Base-by-base conservation (phyloP, 30 jellyfish, hydroid and myxozoan genomes). In the Cassiopea xamachana region DNA sequence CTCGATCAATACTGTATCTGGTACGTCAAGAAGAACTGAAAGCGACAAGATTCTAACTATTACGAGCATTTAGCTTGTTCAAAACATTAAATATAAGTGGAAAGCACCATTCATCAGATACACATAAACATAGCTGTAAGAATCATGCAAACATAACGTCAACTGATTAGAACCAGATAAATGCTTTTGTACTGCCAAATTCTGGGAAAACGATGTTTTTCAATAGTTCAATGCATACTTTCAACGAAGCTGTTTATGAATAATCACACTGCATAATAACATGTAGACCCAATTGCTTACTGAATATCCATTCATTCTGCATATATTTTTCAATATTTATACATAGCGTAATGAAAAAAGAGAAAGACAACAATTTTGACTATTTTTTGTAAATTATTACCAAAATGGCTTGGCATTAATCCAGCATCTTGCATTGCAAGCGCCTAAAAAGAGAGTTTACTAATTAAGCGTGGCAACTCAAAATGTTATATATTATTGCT, bases 391-490 rank as follows among this genome's bases (percentile, higher is more conserved):
- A 13, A 64, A 64, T 64, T 14, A 13, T 64, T 87, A 96, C 99
- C 94, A 80, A 95, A 97, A 79, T 95, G 99, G 45, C 68, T 92
- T 13, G 99, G 99, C 84, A 82, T 77, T 44, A 95, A 75, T 60
- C 99, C 99, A 44, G 97, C 96, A 60, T 93, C 97, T 89, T 95
- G 99, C 91, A 95, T 6, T 3, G 69, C 85, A 82, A 87, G 96
- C 0, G 99, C 96, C 99, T 95, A 62, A 17, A 69, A 82, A 69
- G 14, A 47, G 16, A 74, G 76, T 55, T 55, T 6, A 10, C 64
- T 10, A 55, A 55, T 55, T 3, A 10, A 55, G 64, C 12, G 64
- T 55, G 12, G 12, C 12, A 55, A 55, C 7, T 55, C 12, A 10
- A 55, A 69, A 27, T 27, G 39, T 27, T 27, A 27, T 27, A 27